Base-by-base conservation (phyloP, 2,113 vertebrate genomes). In the Peromyscus californicus region DNA sequence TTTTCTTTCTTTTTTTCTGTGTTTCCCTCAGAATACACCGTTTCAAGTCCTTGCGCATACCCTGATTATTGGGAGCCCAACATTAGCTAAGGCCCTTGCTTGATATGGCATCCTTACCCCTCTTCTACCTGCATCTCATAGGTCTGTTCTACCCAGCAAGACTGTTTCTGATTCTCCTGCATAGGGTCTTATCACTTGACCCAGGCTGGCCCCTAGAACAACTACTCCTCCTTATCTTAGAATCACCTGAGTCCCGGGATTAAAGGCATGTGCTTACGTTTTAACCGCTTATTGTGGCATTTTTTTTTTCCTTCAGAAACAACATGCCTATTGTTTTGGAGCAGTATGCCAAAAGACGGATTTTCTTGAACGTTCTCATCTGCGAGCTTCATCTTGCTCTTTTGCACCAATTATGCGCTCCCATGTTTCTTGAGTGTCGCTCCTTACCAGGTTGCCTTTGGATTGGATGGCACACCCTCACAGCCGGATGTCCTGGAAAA, bases 291-390 rank as follows among this genome's bases (percentile, higher is more conserved):
- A 24, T 57, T 79, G 5, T 21, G 89, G 89, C 13, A 26, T 59
- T 74, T 94, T 6, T 91, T 87, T 79, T 87, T 4, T 89, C 84
- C n/a, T 78, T 26, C 21, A 90, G 67, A 97, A 86, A 78, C 83
- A 91, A 82, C 36, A 39, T 10, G 70, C 51, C 36, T 65, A 42
- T 16, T 76, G 22, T 39, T 67, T 79, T 8, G n/a, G 72, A 95
- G 59, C 11, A 95, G 15, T 39, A 67, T 89, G 4, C 8, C 39
- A 79, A 1, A 11, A 89, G 31, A 89, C 15, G 75, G 16, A 33
- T 67, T 65, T 94, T 78, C 65, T 76, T 45, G 33, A 82, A 67
- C 78, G 61, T 78, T 91, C 54, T 63, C 57, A 72, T 31, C 16
- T 63, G 59, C 57, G 75, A 12, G 22, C 45, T 54, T 36, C 0